Evolutionary conservation across 2,113 vertebrate species (phyloP).

Genomic region (Takifugu flavidus): DNA sequence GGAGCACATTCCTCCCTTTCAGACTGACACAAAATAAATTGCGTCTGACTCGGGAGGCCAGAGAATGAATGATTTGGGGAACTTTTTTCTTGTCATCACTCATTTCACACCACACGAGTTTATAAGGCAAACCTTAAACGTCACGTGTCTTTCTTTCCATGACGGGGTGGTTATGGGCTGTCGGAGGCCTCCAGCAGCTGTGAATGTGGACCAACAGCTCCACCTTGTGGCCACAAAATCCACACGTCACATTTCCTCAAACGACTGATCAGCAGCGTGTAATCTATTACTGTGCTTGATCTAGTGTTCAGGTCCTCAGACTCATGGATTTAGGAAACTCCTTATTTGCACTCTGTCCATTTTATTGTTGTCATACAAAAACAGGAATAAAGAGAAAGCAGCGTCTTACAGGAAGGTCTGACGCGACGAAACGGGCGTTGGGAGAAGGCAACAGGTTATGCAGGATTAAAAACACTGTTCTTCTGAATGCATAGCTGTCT

Average conservation of each 20-base stretch:
- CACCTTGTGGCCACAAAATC: conserved; percentile 38
- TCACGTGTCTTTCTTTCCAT: no score
- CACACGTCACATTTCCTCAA: not conserved
- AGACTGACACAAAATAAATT: conserved; percentile 24
- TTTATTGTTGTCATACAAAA: conserved; percentile 76
- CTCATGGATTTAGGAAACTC: not conserved
- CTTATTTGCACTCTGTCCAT: conserved; percentile 49
- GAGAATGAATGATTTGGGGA: conserved; percentile 27
- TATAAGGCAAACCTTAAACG: no score
- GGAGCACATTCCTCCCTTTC: conserved; percentile 23
- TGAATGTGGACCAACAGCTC: conserved; percentile 3
- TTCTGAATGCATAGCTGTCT: conserved; percentile 25
- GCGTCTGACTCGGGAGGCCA: conserved; percentile 32
- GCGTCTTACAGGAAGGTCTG: conserved; percentile 31
- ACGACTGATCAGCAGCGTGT: no score
- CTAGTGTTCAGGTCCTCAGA: not conserved
- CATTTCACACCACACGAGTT: no score
- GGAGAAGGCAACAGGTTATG: conserved; percentile 49
- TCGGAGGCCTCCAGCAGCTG: no score
- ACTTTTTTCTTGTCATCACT: not conserved
- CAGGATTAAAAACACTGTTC: conserved; percentile 51
- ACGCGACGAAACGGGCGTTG: conserved; percentile 10
- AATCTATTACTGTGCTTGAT: no score
- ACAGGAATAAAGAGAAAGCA: conserved; percentile 67
- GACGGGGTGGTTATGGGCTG: no score